phyloP scores from a whole-genome alignment of 2,797 vertebrate species.

The Rhinoraja longicauda region DNA sequence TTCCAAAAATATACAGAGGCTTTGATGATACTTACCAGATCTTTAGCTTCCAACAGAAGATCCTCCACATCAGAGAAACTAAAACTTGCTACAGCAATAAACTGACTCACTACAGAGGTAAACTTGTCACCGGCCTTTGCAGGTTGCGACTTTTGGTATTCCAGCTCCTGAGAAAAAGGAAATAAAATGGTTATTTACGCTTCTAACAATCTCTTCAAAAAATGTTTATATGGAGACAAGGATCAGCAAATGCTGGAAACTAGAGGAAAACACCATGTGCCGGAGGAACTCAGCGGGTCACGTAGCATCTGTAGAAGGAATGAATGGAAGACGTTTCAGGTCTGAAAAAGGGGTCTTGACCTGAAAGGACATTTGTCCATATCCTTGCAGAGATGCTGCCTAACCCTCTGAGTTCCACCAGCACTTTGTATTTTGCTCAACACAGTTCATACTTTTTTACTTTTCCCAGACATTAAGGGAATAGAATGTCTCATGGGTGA shows the following conservation, averaged over 20 bases:
- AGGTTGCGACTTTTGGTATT: constrained; percentile 81
- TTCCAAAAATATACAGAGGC: constrained; percentile 39
- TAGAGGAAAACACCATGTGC: too few relatives aligned
- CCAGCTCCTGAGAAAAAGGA: constrained; percentile 71
- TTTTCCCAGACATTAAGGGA: neutral
- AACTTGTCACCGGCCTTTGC: constrained; percentile 85
- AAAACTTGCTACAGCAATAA: constrained; percentile 93
- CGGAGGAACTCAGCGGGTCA: too few relatives aligned
- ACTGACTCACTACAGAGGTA: constrained; percentile 94
- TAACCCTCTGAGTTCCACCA: too few relatives aligned
- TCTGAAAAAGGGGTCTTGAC: too few relatives aligned
- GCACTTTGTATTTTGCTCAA: too few relatives aligned
- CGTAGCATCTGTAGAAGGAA: too few relatives aligned
- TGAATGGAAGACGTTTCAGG: too few relatives aligned
- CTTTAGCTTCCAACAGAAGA: constrained; percentile 84
- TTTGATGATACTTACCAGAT: constrained; percentile 70
- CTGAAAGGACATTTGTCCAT: too few relatives aligned
- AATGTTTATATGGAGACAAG: neutral
- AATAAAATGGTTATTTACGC: neutral
- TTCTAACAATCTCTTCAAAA: neutral
- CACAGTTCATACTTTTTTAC: neutral
- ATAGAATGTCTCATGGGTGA: neutral
- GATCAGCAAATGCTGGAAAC: too few relatives aligned
- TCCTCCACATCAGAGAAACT: constrained; percentile 97
- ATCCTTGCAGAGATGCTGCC: too few relatives aligned